phyloP scores from a whole-genome alignment of 1,140 invertebrate species.

The Brachionus paranguensis region DNA sequence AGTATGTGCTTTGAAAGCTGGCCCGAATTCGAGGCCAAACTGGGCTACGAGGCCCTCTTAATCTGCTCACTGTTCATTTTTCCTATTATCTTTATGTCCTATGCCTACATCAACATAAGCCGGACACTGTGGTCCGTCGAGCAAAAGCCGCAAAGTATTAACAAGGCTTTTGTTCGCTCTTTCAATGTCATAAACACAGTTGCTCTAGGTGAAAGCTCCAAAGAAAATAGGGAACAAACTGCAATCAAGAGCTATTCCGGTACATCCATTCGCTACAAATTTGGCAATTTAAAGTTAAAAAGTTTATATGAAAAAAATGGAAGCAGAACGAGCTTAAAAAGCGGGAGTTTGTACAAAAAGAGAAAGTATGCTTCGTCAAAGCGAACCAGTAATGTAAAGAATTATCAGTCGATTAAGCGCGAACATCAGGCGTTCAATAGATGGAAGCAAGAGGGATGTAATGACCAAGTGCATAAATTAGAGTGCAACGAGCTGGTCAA shows the following conservation, averaged over 20 bases:
- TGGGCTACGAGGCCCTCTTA: constrained; percentile 11
- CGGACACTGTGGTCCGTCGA: constrained; percentile 24
- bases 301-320: background rate
- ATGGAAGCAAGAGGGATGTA: background rate
- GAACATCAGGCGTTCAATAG: background rate
- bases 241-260: background rate
- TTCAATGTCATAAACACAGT: background rate
- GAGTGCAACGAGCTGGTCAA: background rate
- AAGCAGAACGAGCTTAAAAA: background rate
- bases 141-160: background rate
- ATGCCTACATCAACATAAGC: constrained; percentile 11
- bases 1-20: constrained; percentile 24
- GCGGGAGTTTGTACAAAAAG: background rate
- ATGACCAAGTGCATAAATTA: background rate
- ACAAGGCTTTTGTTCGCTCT: background rate
- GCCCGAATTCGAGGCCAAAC: constrained; percentile 13
- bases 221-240: background rate
- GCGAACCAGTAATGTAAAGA: background rate
- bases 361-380: background rate
- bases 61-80: constrained; percentile 25
- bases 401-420: background rate
- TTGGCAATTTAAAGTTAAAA: background rate
- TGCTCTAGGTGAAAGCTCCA: background rate
- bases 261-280: background rate
- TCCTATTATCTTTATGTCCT: constrained; percentile 25